Percentiles rank a stretch among this genome's conserved stretches.
Evolutionary conservation across 2,797 vertebrate species (phyloP).

Genomic region (Petrocephalus sullivani): DNA sequence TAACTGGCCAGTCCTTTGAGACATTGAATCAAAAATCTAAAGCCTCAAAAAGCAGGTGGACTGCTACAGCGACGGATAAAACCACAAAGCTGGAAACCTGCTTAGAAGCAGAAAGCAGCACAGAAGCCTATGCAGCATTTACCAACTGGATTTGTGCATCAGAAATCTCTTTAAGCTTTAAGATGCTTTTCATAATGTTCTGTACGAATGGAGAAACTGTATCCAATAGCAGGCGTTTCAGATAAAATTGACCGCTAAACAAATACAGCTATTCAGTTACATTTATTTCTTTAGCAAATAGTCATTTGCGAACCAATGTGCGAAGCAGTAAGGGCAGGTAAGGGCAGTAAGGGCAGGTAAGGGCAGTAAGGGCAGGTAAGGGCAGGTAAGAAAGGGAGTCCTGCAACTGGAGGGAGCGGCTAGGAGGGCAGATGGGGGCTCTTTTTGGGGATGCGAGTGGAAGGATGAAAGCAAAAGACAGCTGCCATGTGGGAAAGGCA

Average conservation of each 20-base stretch:
- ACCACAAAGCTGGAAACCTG: neutral
- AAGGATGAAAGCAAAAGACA: neutral
- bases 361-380: neutral
- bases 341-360: too few species aligned
- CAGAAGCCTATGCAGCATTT: neutral
- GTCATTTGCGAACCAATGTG: neutral
- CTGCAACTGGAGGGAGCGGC: neutral
- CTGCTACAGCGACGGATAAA: constrained; percentile 1
- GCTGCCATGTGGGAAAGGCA: neutral
- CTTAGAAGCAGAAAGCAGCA: neutral
- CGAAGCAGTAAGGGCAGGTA: neutral
- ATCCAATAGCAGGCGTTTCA: neutral
- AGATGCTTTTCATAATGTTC: neutral
- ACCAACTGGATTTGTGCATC: neutral
- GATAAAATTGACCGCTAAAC: neutral
- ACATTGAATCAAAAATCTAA: neutral
- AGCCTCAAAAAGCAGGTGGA: neutral
- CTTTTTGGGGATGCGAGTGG: neutral
- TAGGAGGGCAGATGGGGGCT: neutral
- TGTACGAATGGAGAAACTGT: neutral
- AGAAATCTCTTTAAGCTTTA: neutral
- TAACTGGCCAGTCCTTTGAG: neutral
- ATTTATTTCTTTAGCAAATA: neutral
- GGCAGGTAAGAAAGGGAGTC: neutral
- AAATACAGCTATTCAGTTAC: neutral